Evolutionary conservation across 2,113 vertebrate species (phyloP).

Genomic region (Tenrec ecaudatus): DNA sequence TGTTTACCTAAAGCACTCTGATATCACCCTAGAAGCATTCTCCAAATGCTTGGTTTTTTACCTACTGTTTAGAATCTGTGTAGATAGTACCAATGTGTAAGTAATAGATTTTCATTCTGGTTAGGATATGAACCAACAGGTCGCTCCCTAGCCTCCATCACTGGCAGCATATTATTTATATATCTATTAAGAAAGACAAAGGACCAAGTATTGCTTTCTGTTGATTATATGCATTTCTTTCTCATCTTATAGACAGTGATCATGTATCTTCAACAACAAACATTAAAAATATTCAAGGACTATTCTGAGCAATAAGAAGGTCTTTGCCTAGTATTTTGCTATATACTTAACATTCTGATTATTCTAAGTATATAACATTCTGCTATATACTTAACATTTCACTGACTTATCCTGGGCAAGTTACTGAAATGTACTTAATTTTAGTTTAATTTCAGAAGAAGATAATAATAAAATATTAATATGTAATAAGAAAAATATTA

Average conservation of each 20-base stretch:
- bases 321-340: background rate
- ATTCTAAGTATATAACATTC: too few species aligned
- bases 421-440: constrained; percentile 7
- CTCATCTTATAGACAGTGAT: background rate
- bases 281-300: background rate
- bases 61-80: background rate
- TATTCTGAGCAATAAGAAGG: background rate
- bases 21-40: background rate
- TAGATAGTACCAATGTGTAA: background rate
- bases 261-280: background rate
- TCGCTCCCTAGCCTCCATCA: background rate
- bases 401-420: background rate
- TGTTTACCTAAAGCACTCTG: background rate
- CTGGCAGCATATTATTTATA: background rate
- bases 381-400: background rate
- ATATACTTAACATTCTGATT: background rate
- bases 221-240: background rate
- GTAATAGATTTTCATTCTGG: background rate
- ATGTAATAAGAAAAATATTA: background rate
- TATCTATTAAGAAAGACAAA: background rate
- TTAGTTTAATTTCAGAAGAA: constrained; percentile 15
- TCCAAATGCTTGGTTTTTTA: background rate
- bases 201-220: background rate
- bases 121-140: background rate
- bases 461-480: background rate